A percentile compares a stretch with the other conserved stretches of the same genome.
Conservation (phyloP, 2,888 invertebrate genomes). For the Drosophila ezoana region DNA sequence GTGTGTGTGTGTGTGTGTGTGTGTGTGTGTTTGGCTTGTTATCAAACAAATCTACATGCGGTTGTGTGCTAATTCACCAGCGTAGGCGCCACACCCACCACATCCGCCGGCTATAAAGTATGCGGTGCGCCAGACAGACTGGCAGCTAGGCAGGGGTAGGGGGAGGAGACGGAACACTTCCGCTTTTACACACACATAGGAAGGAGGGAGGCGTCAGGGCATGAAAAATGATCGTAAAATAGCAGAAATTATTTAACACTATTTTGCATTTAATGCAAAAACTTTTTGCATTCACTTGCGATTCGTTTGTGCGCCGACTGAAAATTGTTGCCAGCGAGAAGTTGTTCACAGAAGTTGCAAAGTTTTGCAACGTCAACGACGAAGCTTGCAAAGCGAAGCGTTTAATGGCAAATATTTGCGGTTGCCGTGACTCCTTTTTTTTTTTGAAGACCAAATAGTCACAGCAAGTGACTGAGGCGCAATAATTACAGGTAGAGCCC, state of each 20-base stretch:
- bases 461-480: slow-evolving; percentile 2
- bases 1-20: slow-evolving; percentile 6
- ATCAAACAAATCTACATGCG: slow-evolving; percentile 77
- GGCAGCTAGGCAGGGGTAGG: slow-evolving; percentile 14
- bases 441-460: neutral
- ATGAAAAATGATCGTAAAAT: slow-evolving; percentile 70
- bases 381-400: slow-evolving; percentile 51
- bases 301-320: slow-evolving; percentile 44
- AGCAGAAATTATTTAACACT: slow-evolving; percentile 75
- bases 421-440: slow-evolving; percentile 32
- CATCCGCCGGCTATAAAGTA: slow-evolving; percentile 59
- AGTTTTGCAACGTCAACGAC: slow-evolving; percentile 55
- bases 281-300: slow-evolving; percentile 51
- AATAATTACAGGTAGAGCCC: slow-evolving; percentile 33
- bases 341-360: slow-evolving; percentile 72
- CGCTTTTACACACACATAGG: slow-evolving; percentile 31
- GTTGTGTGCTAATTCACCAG: slow-evolving; percentile 68
- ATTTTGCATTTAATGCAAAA: slow-evolving; percentile 77
- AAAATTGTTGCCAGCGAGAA: slow-evolving; percentile 71
- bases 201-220: slow-evolving; percentile 40
- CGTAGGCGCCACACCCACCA: slow-evolving; percentile 24
- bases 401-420: slow-evolving; percentile 60
- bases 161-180: slow-evolving; percentile 43
- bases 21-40: slow-evolving; percentile 56
- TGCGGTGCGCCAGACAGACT: slow-evolving; percentile 44